Base-by-base conservation (phyloP, 35 echinoderm and acorn worm species). In the Nesometra sesokonis region DNA sequence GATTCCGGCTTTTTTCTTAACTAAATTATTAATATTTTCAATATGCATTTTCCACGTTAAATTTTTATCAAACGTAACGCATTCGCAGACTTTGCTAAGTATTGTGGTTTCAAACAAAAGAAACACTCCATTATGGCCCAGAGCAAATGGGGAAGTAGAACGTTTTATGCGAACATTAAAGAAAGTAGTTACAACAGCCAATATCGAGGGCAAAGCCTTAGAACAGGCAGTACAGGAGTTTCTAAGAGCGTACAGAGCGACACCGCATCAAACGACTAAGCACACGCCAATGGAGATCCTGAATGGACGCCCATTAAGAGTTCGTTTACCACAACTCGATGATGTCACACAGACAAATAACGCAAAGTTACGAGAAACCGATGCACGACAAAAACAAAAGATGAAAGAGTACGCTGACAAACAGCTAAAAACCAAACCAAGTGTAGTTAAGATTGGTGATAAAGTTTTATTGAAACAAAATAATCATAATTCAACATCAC, bases 71-170 rank as follows among this genome's bases (percentile, higher is more conserved):
- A 83, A 30, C 37, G 87, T 29, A 11, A 86, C 17, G 87, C 88
- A 33, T 92, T 89, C 78, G 57, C 13, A 0, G 23, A 82, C n/a
- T 92, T 86, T 35, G 83, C 78, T 15, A 34, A 78, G 3, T 79
- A 84, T 67, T 77, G 82, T 35, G 83, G 86, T 3, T 86, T 94
- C 19, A 33, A 17, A 3, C 89, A 21, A 78, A 37, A 83, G 47
- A 31, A 83, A 77, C 30, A 95, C 90, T 0, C 89, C 86, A 27
- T n/a, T 82, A 31, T 94, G 89, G 93, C 93, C 83, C 29, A 35
- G 81, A 35, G 93, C 93, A 5, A 95, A 89, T 40, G 93, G 83
- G 5, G 38, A 91, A 34, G 93, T 90, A 0, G 90, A 95, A 87
- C 0, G 86, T 86, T 79, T n/a, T n/a, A n/a, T n/a, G n/a, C n/a